These are phyloP conservation scores for Eupithecia centaureata DNA, from an alignment of 2,888 invertebrate species.

Conservation along the genomic window DNA sequence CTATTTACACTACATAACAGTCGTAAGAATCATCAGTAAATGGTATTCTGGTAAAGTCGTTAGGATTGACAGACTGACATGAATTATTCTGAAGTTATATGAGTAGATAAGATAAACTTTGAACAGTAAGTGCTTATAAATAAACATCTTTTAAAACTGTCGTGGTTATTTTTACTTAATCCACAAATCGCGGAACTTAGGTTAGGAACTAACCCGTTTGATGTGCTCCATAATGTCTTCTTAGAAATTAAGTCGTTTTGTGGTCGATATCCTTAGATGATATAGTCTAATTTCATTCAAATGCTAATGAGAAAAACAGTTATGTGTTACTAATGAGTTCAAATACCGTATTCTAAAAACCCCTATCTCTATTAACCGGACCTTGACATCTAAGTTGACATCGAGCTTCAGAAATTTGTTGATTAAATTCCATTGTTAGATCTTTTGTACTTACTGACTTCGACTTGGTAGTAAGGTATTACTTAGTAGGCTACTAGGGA, in stretches of 20 bases:
- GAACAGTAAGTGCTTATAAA: too few species aligned
- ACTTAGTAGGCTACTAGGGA: not conserved
- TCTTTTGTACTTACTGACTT: not conserved
- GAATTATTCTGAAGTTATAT: not conserved
- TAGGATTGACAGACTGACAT: not conserved
- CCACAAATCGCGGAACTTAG: not conserved
- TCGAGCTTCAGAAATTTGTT: not conserved
- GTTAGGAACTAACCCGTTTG: not conserved
- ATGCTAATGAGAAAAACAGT: slow-evolving; percentile 28
- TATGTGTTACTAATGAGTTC: slow-evolving; percentile 10
- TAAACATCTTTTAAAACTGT: too few species aligned
- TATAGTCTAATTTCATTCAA: slow-evolving; percentile 10
- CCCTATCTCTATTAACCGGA: slow-evolving; percentile 10
- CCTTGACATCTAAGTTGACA: slow-evolving; percentile 8
- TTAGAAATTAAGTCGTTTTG: not conserved
- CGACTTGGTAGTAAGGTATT: not conserved
- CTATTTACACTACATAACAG: too few species aligned
- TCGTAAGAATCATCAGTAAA: not conserved
- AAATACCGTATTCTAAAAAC: slow-evolving; percentile 1
- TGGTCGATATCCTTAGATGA: not conserved
- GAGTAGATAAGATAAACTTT: not conserved
- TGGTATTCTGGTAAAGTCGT: not conserved
- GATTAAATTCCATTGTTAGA: not conserved
- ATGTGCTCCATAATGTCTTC: not conserved
- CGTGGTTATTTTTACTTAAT: not conserved